Percentiles rank a stretch among this genome's conserved stretches.
Evolutionary conservation across 1,140 invertebrate genomes (phyloP).

Genomic region (Nasonia vitripennis): DNA sequence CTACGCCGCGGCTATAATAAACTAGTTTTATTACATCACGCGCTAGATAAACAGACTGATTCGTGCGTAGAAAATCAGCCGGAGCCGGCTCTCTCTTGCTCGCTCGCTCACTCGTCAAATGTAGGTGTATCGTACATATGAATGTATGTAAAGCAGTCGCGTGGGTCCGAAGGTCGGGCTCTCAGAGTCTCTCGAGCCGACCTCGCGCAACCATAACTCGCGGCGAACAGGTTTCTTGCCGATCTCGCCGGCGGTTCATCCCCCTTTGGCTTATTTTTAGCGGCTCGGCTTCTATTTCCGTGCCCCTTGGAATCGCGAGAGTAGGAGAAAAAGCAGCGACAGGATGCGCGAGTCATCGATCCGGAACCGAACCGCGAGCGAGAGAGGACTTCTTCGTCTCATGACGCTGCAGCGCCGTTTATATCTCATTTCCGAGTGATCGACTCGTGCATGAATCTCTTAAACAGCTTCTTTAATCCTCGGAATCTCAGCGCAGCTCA

Average conservation of each 20-base stretch:
- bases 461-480: too few species aligned
- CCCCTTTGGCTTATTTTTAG: constrained; percentile 24
- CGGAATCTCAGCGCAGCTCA: neutral
- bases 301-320: too few species aligned
- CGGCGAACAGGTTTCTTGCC: constrained; percentile 43
- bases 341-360: constrained; percentile 62
- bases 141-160: constrained; percentile 33
- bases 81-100: too few species aligned
- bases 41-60: neutral
- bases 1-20: neutral
- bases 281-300: constrained; percentile 9
- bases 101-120: neutral
- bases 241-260: constrained; percentile 28
- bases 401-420: neutral
- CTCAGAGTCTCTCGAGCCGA: too few species aligned
- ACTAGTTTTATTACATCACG: neutral
- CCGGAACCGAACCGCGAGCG: constrained; percentile 54
- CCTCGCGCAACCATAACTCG: constrained; percentile 2
- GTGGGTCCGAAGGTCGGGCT: constrained; percentile 48
- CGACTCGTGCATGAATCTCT: neutral
- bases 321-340: constrained; percentile 22
- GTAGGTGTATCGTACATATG: constrained; percentile 13
- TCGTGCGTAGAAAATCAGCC: too few species aligned
- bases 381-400: constrained; percentile 33
- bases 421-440: neutral